Conservation (phyloP, 2,888 invertebrate genomes). For the Tortrix viridana region DNA sequence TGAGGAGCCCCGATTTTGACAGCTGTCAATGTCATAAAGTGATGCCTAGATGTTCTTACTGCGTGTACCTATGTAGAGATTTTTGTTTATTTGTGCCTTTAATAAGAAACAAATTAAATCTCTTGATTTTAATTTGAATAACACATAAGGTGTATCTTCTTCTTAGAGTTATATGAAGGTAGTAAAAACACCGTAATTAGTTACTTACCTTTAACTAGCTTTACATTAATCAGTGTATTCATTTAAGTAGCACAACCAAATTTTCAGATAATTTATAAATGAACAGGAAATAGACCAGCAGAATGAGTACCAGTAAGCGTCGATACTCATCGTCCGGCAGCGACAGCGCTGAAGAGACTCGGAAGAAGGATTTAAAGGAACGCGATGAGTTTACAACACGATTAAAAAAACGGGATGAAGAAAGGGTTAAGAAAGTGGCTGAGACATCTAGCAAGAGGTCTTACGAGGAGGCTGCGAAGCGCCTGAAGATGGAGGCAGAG, state of each 20-base stretch:
- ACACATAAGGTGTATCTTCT: too few relatives aligned
- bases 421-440: slow-evolving; percentile 91
- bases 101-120: too few relatives aligned
- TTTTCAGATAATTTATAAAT: background rate
- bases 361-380: slow-evolving; percentile 93
- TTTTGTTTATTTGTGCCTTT: too few relatives aligned
- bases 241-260: background rate
- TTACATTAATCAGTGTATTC: too few relatives aligned
- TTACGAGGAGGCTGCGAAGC: slow-evolving; percentile 94
- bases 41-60: too few relatives aligned
- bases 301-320: slow-evolving; percentile 60
- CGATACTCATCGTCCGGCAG: slow-evolving; percentile 83
- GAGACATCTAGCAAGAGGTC: slow-evolving; percentile 87
- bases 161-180: too few relatives aligned
- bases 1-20: too few relatives aligned
- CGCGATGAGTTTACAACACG: slow-evolving; percentile 97
- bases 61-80: too few relatives aligned
- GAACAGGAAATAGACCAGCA: slow-evolving; percentile 26
- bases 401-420: slow-evolving; percentile 94
- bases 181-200: too few relatives aligned
- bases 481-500: slow-evolving; percentile 94
- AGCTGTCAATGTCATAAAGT: too few relatives aligned
- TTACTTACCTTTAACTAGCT: too few relatives aligned
- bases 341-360: slow-evolving; percentile 91
- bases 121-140: too few relatives aligned